These are phyloP conservation scores for Ciconia maguari DNA, from an alignment of 2,113 vertebrate genomes.

Conservation along the genomic window DNA sequence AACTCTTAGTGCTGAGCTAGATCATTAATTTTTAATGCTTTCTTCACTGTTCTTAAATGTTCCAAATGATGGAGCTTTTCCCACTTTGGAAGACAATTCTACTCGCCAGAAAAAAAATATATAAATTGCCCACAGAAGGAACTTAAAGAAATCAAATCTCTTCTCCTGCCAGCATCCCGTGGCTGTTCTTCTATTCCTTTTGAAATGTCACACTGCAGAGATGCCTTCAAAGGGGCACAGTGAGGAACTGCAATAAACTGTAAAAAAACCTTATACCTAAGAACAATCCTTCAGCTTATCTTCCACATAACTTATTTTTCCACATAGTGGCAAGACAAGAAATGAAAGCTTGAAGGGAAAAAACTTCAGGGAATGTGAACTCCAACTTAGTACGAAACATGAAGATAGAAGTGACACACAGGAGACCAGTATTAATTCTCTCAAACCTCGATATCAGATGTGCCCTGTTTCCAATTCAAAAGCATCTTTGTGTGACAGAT, in stretches of 20 bases:
- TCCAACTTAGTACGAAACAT: not conserved
- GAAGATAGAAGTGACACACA: not conserved
- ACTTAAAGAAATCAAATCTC: not conserved
- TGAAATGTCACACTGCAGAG: not conserved
- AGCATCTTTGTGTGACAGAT: not conserved
- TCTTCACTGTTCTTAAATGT: not conserved
- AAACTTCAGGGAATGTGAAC: not conserved
- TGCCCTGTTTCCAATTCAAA: not conserved
- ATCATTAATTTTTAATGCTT: constrained; percentile 33
- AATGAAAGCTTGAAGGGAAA: constrained; percentile 6
- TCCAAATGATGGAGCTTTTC: not conserved
- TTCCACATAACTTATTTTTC: not conserved
- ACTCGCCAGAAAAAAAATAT: not conserved
- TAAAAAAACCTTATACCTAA: not conserved
- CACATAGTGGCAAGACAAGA: constrained; percentile 6
- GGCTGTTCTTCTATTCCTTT: not conserved
- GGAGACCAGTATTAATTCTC: not conserved
- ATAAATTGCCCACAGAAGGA: not conserved
- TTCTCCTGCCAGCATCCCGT: not conserved
- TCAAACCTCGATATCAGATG: not conserved
- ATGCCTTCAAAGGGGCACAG: not conserved
- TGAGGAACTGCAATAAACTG: not conserved
- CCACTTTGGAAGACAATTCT: not conserved
- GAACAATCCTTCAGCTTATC: not conserved
- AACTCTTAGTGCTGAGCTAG: not conserved